Percentiles rank a stretch among this genome's conserved stretches.
These are phyloP conservation scores for Brachionichthys hirsutus DNA, from an alignment of 2,113 vertebrate species.

Conservation along the genomic window DNA sequence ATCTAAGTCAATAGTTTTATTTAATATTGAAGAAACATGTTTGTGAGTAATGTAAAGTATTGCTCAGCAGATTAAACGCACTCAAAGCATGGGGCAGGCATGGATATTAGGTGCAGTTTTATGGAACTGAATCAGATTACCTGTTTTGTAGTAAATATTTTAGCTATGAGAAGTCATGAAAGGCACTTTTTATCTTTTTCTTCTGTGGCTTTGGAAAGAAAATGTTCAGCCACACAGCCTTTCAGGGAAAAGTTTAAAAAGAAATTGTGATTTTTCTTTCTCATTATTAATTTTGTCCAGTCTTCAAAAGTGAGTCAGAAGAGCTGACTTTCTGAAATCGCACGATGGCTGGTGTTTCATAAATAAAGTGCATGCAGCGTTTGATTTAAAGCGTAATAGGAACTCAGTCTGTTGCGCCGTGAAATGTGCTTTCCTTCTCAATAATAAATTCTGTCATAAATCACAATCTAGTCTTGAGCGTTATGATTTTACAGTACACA, in stretches of 20 bases:
- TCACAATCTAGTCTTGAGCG: too few species aligned
- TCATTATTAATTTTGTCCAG: too few species aligned
- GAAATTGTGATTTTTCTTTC: too few species aligned
- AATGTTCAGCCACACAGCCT: too few species aligned
- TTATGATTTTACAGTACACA: too few species aligned
- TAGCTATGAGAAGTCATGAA: constrained; percentile 3
- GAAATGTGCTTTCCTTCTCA: too few species aligned
- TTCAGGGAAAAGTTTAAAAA: too few species aligned
- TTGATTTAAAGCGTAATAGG: constrained; percentile 10
- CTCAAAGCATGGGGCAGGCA: constrained; percentile 29
- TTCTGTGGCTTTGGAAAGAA: too few species aligned
- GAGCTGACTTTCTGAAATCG: constrained; percentile 6
- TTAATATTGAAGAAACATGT: constrained; percentile 44
- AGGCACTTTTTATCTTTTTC: too few species aligned
- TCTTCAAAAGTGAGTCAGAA: not conserved
- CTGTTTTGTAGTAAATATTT: constrained; percentile 35
- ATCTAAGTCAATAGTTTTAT: constrained; percentile 47
- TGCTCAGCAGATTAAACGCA: constrained; percentile 40
- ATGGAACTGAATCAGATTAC: constrained; percentile 36
- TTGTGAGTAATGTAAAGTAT: constrained; percentile 33
- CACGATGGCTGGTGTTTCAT: not conserved
- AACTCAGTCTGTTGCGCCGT: not conserved
- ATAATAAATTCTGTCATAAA: too few species aligned
- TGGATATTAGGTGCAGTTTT: constrained; percentile 34
- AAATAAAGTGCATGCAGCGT: constrained; percentile 1